phyloP scores from a whole-genome alignment of 2,113 vertebrate genomes.

The Pleuronectes platessa region DNA sequence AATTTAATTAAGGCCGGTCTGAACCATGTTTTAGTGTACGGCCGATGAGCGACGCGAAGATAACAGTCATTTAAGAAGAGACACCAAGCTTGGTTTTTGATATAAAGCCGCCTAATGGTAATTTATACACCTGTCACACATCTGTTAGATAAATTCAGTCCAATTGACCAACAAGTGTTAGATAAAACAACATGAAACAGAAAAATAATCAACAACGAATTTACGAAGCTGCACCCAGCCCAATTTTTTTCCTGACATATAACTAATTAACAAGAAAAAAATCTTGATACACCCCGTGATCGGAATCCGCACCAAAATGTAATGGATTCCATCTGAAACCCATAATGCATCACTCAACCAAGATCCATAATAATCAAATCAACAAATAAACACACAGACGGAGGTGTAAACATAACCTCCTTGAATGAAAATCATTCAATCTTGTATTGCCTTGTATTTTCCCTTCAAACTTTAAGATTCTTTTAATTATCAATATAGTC shows the following conservation, averaged over 20 bases:
- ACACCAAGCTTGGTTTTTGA: neutral
- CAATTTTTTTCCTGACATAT: too few species aligned
- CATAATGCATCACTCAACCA: too few species aligned
- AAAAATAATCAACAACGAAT: too few species aligned
- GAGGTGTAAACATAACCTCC: too few species aligned
- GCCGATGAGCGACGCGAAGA: neutral
- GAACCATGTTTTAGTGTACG: slow-evolving; percentile 12
- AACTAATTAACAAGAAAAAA: too few species aligned
- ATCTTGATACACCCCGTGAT: too few species aligned
- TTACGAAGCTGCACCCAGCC: too few species aligned
- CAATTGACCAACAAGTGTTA: neutral
- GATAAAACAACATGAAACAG: neutral
- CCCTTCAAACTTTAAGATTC: neutral
- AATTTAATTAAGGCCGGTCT: slow-evolving; percentile 49
- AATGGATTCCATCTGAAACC: too few species aligned
- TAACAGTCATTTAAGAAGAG: neutral
- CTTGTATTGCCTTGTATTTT: neutral
- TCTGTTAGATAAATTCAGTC: neutral
- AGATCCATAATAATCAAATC: too few species aligned
- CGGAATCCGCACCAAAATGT: too few species aligned
- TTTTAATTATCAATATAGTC: neutral
- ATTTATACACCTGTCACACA: slow-evolving; percentile 3
- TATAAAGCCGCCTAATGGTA: neutral
- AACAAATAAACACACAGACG: too few species aligned
- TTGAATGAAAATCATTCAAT: too few species aligned